phyloP scores from a whole-genome alignment of 2,113 vertebrate species.

The Podarcis muralis region DNA sequence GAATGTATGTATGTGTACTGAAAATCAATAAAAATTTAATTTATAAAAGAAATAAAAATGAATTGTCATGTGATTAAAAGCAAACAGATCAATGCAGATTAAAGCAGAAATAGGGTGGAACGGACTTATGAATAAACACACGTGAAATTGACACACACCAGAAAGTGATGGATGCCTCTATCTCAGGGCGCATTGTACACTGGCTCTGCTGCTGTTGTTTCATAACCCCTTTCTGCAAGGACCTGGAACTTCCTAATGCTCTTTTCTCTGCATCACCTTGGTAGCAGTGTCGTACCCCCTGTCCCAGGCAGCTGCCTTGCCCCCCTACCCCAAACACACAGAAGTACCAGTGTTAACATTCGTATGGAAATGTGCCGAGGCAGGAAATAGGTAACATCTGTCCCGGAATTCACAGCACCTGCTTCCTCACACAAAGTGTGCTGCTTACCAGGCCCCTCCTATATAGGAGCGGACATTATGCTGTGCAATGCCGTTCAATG shows the following conservation, averaged over 20 bases:
- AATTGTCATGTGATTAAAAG: too few species aligned
- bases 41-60: too few species aligned
- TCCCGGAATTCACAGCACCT: conserved; percentile 17
- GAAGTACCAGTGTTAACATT: conserved; percentile 47
- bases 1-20: too few species aligned
- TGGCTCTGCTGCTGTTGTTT: neutral
- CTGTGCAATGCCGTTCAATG: conserved; percentile 13
- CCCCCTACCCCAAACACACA: conserved; percentile 22
- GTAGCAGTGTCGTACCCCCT: conserved; percentile 14
- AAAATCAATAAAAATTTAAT: too few species aligned
- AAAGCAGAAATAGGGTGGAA: neutral
- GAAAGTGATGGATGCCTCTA: neutral
- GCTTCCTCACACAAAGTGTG: conserved; percentile 24
- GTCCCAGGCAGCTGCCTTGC: conserved; percentile 41
- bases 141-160: neutral
- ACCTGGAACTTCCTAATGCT: neutral
- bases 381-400: conserved; percentile 58
- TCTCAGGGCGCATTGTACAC: neutral
- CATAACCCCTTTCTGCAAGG: neutral
- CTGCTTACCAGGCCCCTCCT: neutral
- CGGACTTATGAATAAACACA: neutral
- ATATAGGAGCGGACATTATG: conserved; percentile 24
- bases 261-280: neutral
- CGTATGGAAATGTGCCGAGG: conserved; percentile 9
- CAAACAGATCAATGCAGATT: neutral